Conservation (phyloP, 2,888 invertebrate species). For the Rotaria macrura region DNA sequence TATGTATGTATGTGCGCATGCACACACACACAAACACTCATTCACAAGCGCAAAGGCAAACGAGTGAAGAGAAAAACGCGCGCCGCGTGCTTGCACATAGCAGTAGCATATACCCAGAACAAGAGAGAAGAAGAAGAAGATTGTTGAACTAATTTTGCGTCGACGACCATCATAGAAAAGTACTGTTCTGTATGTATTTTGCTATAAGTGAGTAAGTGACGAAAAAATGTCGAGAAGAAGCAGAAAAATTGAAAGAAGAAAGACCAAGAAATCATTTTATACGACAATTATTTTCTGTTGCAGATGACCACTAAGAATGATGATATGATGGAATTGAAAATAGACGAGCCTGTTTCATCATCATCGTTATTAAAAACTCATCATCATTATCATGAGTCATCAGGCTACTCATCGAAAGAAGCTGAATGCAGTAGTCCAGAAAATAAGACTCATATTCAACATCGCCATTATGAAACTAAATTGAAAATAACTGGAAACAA, state of each 20-base stretch:
- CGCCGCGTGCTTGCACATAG: background rate
- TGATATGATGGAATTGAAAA: background rate
- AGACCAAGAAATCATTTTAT: background rate
- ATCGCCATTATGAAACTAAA: background rate
- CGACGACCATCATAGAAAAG: background rate
- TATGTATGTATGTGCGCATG: too few relatives aligned
- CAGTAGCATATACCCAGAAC: background rate
- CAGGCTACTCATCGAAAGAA: background rate
- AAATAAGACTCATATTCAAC: background rate
- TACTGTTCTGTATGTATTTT: background rate
- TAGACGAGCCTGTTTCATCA: background rate
- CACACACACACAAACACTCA: background rate
- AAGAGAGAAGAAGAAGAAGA: background rate
- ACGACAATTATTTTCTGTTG: background rate
- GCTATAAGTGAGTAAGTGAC: background rate
- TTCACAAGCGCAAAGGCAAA: background rate
- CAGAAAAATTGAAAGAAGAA: too few relatives aligned
- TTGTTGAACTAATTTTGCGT: conserved; percentile 1
- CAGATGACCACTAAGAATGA: background rate
- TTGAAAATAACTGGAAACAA: background rate
- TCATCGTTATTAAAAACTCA: background rate
- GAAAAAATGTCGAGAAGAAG: background rate
- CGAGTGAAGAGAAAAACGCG: background rate
- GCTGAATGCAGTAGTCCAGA: background rate
- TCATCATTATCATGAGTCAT: background rate